These are phyloP conservation scores for Synanceia verrucosa DNA, from an alignment of 2,797 vertebrate species.

Conservation along the genomic window DNA sequence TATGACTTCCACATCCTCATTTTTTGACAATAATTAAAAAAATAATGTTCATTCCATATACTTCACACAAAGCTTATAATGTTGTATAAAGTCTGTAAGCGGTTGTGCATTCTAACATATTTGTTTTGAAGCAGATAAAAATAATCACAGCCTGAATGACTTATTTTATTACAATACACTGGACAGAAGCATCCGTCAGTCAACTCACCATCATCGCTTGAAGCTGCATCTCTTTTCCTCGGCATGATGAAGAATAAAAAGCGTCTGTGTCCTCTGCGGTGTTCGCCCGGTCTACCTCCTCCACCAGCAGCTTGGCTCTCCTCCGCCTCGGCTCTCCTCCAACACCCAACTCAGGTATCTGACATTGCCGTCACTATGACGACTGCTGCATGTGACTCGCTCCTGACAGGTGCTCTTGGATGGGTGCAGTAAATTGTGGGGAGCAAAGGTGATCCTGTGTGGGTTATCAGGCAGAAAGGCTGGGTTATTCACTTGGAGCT, in stretches of 20 bases:
- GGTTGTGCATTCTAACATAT: background rate
- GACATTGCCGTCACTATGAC: constrained; percentile 69
- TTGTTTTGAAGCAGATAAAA: background rate
- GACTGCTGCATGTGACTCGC: constrained; percentile 64
- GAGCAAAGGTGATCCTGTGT: background rate
- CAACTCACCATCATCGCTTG: constrained; percentile 86
- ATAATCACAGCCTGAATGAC: background rate
- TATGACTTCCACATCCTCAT: background rate
- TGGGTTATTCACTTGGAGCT: background rate
- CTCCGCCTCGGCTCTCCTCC: constrained; percentile 26
- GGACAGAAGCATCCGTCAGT: background rate
- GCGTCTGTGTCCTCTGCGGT: background rate
- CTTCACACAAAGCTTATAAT: background rate
- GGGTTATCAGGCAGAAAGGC: background rate
- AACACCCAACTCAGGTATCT: constrained; percentile 72
- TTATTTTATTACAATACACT: background rate
- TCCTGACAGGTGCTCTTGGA: constrained; percentile 16
- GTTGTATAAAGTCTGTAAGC: background rate
- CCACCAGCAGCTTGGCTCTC: background rate
- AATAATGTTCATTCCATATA: background rate
- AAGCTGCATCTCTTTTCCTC: constrained; percentile 79
- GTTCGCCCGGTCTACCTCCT: background rate
- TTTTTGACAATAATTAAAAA: too few species aligned
- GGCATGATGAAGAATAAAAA: constrained; percentile 80
- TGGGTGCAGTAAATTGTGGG: background rate